Percentiles rank a stretch among this genome's conserved stretches.
Evolutionary conservation across 1,140 invertebrate species (phyloP).

Genomic region (Diorhabda sublineata): DNA sequence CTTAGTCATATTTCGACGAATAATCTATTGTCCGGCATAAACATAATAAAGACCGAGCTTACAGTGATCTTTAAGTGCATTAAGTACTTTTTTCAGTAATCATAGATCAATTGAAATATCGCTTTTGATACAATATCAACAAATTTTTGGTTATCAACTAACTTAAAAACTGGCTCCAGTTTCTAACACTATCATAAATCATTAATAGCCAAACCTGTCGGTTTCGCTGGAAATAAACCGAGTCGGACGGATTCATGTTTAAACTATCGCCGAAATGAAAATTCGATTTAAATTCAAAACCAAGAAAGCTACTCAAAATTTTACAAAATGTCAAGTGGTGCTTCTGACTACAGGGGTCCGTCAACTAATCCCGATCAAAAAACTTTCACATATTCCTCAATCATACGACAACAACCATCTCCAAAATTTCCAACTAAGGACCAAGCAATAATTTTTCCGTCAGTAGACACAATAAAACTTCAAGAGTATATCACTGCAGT

Average conservation of each 20-base stretch:
- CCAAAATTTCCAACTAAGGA: not conserved
- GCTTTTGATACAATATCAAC: not conserved
- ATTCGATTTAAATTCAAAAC: not conserved
- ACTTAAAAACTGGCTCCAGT: not conserved
- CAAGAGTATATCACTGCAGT: not conserved
- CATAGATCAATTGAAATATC: too few species aligned
- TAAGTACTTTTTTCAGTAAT: too few species aligned
- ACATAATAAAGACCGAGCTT: too few species aligned
- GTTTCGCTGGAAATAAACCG: not conserved
- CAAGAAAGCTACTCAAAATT: not conserved
- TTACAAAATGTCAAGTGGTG: not conserved
- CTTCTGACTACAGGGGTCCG: too few species aligned
- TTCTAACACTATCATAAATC: not conserved
- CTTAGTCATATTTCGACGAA: too few species aligned
- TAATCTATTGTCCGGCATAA: too few species aligned
- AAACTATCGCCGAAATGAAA: not conserved
- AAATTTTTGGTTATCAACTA: not conserved
- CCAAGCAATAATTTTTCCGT: not conserved
- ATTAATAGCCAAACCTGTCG: not conserved
- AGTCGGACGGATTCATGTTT: not conserved
- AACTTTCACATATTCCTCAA: too few species aligned
- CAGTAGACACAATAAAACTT: not conserved
- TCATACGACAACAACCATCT: not conserved
- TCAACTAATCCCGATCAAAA: too few species aligned
- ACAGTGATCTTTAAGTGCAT: too few species aligned